Base-by-base conservation (phyloP, 2,888 invertebrate species). In the Drosophila maculinotata region DNA sequence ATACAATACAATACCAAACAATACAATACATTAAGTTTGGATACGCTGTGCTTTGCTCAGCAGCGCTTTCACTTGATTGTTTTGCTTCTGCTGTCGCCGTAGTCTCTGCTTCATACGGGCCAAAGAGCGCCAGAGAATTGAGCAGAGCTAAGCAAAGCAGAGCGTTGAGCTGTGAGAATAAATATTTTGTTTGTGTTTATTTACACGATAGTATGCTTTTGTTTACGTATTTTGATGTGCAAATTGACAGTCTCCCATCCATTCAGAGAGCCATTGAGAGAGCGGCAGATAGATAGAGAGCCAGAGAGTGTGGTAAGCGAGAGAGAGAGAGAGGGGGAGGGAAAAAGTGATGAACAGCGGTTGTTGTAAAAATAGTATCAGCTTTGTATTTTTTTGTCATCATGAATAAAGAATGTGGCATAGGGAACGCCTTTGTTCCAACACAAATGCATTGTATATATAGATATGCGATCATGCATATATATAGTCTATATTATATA, bases 11-110 rank as follows among this genome's bases (percentile, higher is more conserved):
- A 54, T 42, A 20, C 20, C n/a, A n/a, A n/a, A 74, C 76, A 70
- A 68, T 20, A 20, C 42, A 51, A 54, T 38, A 69, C 73, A 73
- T 56, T 73, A 64, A 57, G 64, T 60, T 73, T 57, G 64, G 60
- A 59, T 71, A 51, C 35, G 56, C 31, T 75, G 26, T 48, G 65
- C 67, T 54, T 47, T 44, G 63, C 68, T 70, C 62, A 56, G 56
- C 62, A 56, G 56, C 80, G 81, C 84, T 81, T 81, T 81, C 81
- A 84, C 81, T 81, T 76, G 82, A 81, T 84, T 79, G 84, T 81
- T 78, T 57, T 68, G 79, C 62, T 47, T 66, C 66, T 52, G 56
- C 53, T 54, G 58, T 49, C 49, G 17, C 38, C 52, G 35, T 28
- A 15, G 47, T 38, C 48, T 41, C 20, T 45, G 71, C 42, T 44